phyloP scores from a whole-genome alignment of 2,113 vertebrate species.

The Marmota monax region DNA sequence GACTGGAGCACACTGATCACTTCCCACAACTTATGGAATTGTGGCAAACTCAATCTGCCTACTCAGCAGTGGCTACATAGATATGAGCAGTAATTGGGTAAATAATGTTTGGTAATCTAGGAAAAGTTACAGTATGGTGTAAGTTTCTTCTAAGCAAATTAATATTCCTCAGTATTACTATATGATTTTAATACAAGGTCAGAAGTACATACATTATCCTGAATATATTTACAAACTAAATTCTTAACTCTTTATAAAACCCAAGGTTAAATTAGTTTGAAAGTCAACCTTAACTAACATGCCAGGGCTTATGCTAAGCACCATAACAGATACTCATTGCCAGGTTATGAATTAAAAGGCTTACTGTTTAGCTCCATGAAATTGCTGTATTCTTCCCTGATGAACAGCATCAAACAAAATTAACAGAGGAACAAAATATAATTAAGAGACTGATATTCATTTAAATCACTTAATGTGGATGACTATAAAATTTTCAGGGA shows the following conservation, averaged over 20 bases:
- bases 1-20: background rate
- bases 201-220: background rate
- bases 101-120: background rate
- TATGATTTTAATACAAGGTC: background rate
- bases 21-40: background rate
- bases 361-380: background rate
- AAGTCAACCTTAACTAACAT: background rate
- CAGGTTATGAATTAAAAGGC: background rate
- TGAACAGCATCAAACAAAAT: slow-evolving; percentile 47
- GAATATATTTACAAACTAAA: slow-evolving; percentile 27
- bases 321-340: background rate
- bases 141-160: background rate
- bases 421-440: background rate
- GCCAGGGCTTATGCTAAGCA: background rate
- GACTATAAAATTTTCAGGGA: background rate
- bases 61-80: background rate
- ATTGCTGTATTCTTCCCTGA: background rate
- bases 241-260: background rate
- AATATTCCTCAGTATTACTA: background rate
- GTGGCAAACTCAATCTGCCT: background rate
- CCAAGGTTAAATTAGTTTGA: slow-evolving; percentile 22
- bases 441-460: background rate
- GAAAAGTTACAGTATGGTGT: background rate
- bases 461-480: slow-evolving; percentile 34
- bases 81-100: background rate